A percentile compares a stretch with the other conserved stretches of the same genome.
Evolutionary conservation across 2,888 invertebrate genomes (phyloP).

Genomic region (Chrysolina americana): DNA sequence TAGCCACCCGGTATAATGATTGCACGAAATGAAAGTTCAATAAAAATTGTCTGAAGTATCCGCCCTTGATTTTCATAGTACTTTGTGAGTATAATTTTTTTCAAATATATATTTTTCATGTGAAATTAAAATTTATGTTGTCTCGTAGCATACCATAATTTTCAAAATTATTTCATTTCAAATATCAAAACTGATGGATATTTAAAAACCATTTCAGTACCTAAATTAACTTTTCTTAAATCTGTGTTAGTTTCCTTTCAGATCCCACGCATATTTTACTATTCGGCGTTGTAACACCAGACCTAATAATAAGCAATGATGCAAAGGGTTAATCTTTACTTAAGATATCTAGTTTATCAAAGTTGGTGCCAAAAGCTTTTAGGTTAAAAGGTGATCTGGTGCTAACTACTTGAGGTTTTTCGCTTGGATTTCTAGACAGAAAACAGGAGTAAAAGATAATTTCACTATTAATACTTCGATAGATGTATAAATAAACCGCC

Average conservation of each 20-base stretch:
- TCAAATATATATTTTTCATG: too few relatives aligned
- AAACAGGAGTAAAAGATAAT: conserved; percentile 58
- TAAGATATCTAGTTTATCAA: conserved; percentile 56
- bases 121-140: too few relatives aligned
- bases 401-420: conserved; percentile 69
- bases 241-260: not conserved
- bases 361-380: conserved; percentile 68
- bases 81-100: too few relatives aligned
- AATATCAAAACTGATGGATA: too few relatives aligned
- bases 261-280: not conserved
- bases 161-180: not conserved
- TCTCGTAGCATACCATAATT: too few relatives aligned
- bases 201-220: too few relatives aligned
- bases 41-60: too few relatives aligned
- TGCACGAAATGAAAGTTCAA: too few relatives aligned
- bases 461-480: conserved; percentile 57
- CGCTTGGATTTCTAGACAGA: conserved; percentile 61
- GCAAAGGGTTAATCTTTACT: conserved; percentile 52
- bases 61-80: too few relatives aligned
- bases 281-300: not conserved
- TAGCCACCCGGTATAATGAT: too few relatives aligned
- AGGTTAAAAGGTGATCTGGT: conserved; percentile 72
- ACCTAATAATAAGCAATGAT: conserved; percentile 19
- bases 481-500: conserved; percentile 22
- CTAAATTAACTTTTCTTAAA: not conserved